Conservation (phyloP, 1,140 invertebrate genomes). For the Polyergus mexicanus region DNA sequence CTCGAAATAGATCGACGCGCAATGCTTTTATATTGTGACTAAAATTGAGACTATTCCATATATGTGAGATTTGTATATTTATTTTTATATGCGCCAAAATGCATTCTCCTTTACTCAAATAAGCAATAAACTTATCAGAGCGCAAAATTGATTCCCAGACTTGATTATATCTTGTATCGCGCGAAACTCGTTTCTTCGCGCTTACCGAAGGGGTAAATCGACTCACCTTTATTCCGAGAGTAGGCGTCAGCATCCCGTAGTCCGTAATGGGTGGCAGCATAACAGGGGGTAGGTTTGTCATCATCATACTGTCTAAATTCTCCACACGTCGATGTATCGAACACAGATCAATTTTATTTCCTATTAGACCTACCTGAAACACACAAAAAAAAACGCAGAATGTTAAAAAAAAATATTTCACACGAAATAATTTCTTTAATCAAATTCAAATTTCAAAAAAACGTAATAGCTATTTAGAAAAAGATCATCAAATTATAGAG, state of each 20-base stretch:
- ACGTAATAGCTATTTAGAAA: neutral
- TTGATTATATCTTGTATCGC: neutral
- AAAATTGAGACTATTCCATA: neutral
- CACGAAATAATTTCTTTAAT: neutral
- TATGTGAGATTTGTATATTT: neutral
- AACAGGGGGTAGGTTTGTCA: conserved; percentile 85
- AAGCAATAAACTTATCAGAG: neutral
- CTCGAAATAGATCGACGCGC: neutral
- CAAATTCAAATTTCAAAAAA: neutral
- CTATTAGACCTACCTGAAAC: conserved; percentile 85
- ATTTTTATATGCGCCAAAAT: neutral
- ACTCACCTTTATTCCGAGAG: conserved; percentile 86
- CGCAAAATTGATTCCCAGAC: neutral
- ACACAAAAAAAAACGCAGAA: conserved; percentile 62
- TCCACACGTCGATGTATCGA: conserved; percentile 74
- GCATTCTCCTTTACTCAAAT: neutral
- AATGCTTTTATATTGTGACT: too few species aligned
- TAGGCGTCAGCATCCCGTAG: conserved; percentile 85
- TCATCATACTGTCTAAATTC: conserved; percentile 86
- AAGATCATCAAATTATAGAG: neutral
- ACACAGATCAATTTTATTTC: conserved; percentile 79
- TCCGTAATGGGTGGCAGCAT: conserved; percentile 85
- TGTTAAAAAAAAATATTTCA: neutral
- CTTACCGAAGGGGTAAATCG: neutral
- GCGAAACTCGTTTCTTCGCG: conserved; percentile 12